A percentile compares a stretch with the other conserved stretches of the same genome.
phyloP scores from a whole-genome alignment of 2,888 invertebrate genomes.

The Dexiosoma caninum region DNA sequence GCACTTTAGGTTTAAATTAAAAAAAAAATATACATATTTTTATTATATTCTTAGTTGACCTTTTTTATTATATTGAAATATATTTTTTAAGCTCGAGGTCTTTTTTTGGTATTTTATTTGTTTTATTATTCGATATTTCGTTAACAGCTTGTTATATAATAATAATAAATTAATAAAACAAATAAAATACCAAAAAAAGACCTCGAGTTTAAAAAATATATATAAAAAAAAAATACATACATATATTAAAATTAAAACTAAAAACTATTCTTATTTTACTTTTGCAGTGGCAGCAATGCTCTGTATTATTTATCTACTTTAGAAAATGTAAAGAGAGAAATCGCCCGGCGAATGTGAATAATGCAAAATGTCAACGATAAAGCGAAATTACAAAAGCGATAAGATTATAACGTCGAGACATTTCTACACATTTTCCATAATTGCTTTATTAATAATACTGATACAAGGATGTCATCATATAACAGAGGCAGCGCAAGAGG shows the following conservation, averaged over 20 bases:
- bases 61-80: too few species aligned
- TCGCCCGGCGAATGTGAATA: slow-evolving; percentile 36
- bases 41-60: too few species aligned
- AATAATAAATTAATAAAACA: too few species aligned
- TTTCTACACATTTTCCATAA: not conserved
- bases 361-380: slow-evolving; percentile 60
- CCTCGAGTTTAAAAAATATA: too few species aligned
- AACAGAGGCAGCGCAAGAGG: not conserved
- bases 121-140: too few species aligned
- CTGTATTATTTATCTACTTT: not conserved
- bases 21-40: not conserved
- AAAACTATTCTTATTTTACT: too few species aligned
- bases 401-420: slow-evolving; percentile 38
- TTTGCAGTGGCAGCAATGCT: slow-evolving; percentile 25
- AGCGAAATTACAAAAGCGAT: slow-evolving; percentile 16
- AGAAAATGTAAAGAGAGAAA: slow-evolving; percentile 48
- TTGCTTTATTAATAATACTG: slow-evolving; percentile 26
- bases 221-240: too few species aligned
- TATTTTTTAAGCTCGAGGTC: too few species aligned
- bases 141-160: too few species aligned
- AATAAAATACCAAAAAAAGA: too few species aligned
- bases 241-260: too few species aligned
- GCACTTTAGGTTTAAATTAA: slow-evolving; percentile 10
- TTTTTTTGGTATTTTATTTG: too few species aligned
- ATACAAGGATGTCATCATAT: slow-evolving; percentile 30